A percentile compares a stretch with the other conserved stretches of the same genome.
phyloP scores from a whole-genome alignment of 1,140 invertebrate genomes.

The Hypothenemus hampei region DNA sequence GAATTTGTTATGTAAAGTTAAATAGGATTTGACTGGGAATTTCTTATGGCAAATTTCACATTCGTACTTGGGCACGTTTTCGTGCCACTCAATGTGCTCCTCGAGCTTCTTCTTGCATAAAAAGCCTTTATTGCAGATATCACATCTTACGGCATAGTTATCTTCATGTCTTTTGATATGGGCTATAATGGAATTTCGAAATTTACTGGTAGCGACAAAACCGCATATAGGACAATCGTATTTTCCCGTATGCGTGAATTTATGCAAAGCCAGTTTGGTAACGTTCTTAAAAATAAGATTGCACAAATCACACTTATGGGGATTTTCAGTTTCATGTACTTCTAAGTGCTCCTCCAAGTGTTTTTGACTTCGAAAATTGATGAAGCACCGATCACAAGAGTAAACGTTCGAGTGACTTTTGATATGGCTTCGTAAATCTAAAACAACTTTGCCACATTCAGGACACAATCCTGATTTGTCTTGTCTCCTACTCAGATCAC shows the following conservation, averaged over 20 bases:
- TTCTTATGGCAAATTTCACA: constrained; percentile 49
- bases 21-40: constrained; percentile 44
- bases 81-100: constrained; percentile 43
- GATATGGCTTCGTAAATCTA: constrained; percentile 14
- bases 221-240: constrained; percentile 25
- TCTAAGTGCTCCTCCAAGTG: constrained; percentile 20
- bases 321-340: constrained; percentile 20
- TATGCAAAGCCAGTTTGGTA: constrained; percentile 27
- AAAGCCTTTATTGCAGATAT: constrained; percentile 49
- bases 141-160: constrained; percentile 49
- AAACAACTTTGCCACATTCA: constrained; percentile 18
- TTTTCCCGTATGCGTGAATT: constrained; percentile 10
- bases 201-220: constrained; percentile 22
- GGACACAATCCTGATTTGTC: constrained; percentile 21
- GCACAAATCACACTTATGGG: constrained; percentile 25
- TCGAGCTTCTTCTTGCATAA: constrained; percentile 45
- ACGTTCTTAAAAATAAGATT: constrained; percentile 24
- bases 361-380: constrained; percentile 23
- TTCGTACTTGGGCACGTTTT: constrained; percentile 33
- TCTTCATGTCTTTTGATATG: constrained; percentile 50
- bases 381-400: constrained; percentile 23
- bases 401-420: constrained; percentile 34
- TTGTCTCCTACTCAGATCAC: not conserved
- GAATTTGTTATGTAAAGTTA: constrained; percentile 41
- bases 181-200: constrained; percentile 25